A percentile compares a stretch with the other conserved stretches of the same genome.
Conservation (phyloP, 2,113 vertebrate species). For the Otus sunia region DNA sequence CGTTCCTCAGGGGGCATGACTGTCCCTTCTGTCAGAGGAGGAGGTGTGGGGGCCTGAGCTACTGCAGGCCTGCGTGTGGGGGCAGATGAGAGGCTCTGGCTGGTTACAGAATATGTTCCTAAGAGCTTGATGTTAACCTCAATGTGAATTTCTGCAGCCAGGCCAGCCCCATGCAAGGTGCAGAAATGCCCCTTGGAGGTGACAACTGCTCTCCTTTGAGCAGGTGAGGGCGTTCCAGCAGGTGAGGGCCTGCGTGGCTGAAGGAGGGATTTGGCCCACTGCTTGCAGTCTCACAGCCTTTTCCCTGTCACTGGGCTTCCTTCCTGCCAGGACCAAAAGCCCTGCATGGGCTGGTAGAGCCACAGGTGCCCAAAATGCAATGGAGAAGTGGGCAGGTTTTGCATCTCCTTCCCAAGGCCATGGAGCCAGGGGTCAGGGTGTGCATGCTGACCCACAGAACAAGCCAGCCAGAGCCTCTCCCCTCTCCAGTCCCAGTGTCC, state of each 20-base stretch:
- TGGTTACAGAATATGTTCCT: background rate
- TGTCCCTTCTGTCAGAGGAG: background rate
- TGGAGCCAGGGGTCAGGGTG: background rate
- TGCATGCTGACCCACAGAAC: background rate
- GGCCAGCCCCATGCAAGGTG: background rate
- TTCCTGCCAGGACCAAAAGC: background rate
- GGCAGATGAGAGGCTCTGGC: background rate
- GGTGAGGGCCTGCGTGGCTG: background rate
- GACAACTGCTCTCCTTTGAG: background rate
- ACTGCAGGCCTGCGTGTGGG: background rate
- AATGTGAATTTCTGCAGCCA: background rate
- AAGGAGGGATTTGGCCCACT: background rate
- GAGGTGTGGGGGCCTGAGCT: background rate
- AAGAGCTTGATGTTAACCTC: background rate
- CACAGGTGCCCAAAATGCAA: background rate
- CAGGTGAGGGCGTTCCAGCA: background rate
- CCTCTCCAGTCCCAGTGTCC: background rate
- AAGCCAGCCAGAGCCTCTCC: background rate
- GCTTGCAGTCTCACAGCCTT: background rate
- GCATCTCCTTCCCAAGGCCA: rapidly evolving
- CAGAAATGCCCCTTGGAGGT: background rate
- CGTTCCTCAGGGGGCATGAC: background rate
- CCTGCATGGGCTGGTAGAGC: background rate
- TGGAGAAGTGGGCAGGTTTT: rapidly evolving
- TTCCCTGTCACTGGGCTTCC: background rate